These are phyloP conservation scores for Piaya cayana DNA, from an alignment of 2,113 vertebrate species.

Conservation along the genomic window DNA sequence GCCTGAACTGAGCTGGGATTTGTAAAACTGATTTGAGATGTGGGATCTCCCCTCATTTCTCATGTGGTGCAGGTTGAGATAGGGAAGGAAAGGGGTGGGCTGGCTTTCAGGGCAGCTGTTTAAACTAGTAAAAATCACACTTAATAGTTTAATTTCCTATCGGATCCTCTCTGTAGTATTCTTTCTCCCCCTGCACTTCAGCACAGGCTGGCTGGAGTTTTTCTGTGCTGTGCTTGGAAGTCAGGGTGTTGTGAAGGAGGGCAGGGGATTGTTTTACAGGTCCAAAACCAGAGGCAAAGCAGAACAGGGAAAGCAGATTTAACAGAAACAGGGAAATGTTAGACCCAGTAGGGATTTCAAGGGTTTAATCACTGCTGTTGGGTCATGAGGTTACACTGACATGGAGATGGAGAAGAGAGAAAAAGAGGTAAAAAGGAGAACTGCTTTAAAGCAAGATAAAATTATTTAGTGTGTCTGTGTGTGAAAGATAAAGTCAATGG, in stretches of 20 bases:
- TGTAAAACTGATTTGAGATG: not conserved
- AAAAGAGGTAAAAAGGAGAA: slow-evolving; percentile 25
- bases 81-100: not conserved
- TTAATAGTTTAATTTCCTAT: slow-evolving; percentile 63
- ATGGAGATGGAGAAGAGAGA: slow-evolving; percentile 49
- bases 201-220: slow-evolving; percentile 71
- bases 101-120: not conserved
- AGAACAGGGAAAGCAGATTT: slow-evolving; percentile 71
- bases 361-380: slow-evolving; percentile 76
- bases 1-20: not conserved
- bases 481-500: not conserved
- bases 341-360: slow-evolving; percentile 79
- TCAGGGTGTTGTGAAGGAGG: slow-evolving; percentile 73
- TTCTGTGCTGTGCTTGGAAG: slow-evolving; percentile 61
- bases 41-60: not conserved
- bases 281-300: slow-evolving; percentile 77
- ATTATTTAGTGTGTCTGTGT: not conserved
- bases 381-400: slow-evolving; percentile 64
- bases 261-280: slow-evolving; percentile 80
- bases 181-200: slow-evolving; percentile 78
- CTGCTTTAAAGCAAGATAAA: not conserved
- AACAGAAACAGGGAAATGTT: slow-evolving; percentile 81
- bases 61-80: not conserved
- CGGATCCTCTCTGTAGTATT: slow-evolving; percentile 70
- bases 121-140: not conserved